Base-by-base conservation (phyloP, 2,888 invertebrate species). In the Andrena camellia region DNA sequence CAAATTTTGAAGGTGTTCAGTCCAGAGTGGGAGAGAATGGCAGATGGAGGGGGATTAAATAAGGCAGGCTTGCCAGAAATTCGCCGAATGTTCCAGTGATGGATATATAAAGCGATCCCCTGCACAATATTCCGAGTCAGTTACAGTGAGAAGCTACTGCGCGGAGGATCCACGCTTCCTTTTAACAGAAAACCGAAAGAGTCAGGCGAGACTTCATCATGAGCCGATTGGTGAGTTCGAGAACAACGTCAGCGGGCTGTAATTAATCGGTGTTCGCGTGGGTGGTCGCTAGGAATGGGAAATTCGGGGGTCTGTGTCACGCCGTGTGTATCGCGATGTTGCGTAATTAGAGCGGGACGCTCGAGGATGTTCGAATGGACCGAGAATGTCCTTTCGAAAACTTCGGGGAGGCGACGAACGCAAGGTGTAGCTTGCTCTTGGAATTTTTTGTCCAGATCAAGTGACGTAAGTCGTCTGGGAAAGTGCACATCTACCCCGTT, bases 51-150 rank as follows among this genome's bases (percentile, higher is more conserved):
- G 87, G 85, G 83, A 68, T 71, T 85, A 88, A 88, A 86, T 84
- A 88, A 89, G 83, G 89, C 87, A 87, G 87, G 87, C 83, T 90
- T 90, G 84, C 80, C 83, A 83, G 86, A 90, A 90, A 88, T 87
- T 90, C 89, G 81, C 86, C 89, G 90, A 89, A 91, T 91, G 87
- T 86, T 82, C 87, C 80, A 79, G 75, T 89, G 88, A 89, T 89
- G 88, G 88, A 89, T 92, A 92, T 92, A 92, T 91, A 92, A 92
- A 90, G 91, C 88, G 86, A 90, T 86, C 88, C 79, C 71, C 70
- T 72, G 80, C 82, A 66, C 74, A 76, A 67, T 81, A 71, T 86
- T 84, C 79, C 89, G 87, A 90, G 87, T 90, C 91, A 90, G 92
- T 91, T 86, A n/a, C 85, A 86, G 83, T 82, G 84, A 82, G 86